These are phyloP conservation scores for Choloepus didactylus DNA, from an alignment of 2,797 vertebrate species.

Conservation along the genomic window DNA sequence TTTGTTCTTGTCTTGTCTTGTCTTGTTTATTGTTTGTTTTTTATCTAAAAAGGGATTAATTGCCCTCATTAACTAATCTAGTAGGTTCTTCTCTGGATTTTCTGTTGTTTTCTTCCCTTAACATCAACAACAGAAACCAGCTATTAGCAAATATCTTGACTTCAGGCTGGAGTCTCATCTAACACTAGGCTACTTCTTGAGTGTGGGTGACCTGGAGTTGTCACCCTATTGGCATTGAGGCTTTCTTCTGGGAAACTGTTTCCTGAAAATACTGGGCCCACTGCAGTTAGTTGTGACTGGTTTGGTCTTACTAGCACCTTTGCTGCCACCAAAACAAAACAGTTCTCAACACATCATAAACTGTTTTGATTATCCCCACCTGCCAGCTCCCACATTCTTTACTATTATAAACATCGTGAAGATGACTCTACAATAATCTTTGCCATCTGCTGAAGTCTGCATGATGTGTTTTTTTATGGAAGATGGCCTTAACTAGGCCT, in stretches of 20 bases:
- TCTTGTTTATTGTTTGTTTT: conserved; percentile 19
- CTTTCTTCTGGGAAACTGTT: conserved; percentile 75
- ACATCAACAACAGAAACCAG: background rate
- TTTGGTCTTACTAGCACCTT: conserved; percentile 79
- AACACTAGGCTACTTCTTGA: conserved; percentile 58
- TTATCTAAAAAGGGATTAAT: conserved; percentile 45
- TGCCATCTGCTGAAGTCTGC: conserved; percentile 82
- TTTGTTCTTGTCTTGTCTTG: background rate
- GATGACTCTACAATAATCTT: conserved; percentile 80
- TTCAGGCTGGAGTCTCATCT: conserved; percentile 48
- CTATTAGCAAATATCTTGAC: conserved; percentile 1
- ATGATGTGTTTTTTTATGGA: conserved; percentile 81
- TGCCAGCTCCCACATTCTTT: conserved; percentile 79
- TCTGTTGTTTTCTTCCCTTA: conserved; percentile 63
- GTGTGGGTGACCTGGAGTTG: conserved; percentile 52
- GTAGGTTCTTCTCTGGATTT: conserved; percentile 48
- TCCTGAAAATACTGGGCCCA: conserved; percentile 21
- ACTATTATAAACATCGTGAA: conserved; percentile 82
- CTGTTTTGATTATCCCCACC: conserved; percentile 79
- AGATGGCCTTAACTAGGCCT: conserved; percentile 85
- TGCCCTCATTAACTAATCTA: conserved; percentile 38
- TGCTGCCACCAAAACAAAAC: conserved; percentile 79
- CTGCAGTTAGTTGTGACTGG: conserved; percentile 40
- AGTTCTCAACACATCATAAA: conserved; percentile 82
- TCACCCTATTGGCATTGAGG: conserved; percentile 62